Evolutionary conservation across 2,797 vertebrate genomes (phyloP).

Genomic region (Orestias chungarensis): DNA sequence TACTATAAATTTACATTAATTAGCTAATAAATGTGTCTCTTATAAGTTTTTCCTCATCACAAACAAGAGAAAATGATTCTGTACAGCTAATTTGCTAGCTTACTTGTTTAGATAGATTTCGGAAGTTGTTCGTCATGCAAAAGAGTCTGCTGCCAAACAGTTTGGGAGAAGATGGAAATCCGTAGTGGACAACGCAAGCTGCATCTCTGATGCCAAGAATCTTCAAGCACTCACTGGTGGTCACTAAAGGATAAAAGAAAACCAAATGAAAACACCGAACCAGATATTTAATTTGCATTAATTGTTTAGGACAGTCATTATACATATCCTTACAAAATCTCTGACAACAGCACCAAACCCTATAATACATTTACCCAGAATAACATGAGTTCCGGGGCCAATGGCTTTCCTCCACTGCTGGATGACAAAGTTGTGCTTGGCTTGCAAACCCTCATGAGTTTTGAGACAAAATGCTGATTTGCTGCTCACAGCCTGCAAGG

Average conservation of each 20-base stretch:
- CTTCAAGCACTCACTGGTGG: constrained; percentile 83
- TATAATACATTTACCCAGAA: constrained; percentile 81
- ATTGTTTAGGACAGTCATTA: neutral
- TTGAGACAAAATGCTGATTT: constrained; percentile 85
- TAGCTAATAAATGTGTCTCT: neutral
- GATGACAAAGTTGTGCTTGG: constrained; percentile 73
- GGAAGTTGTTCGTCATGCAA: constrained; percentile 85
- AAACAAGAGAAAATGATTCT: neutral
- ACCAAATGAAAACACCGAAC: neutral
- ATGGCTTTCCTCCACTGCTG: constrained; percentile 86
- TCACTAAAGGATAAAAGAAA: constrained; percentile 74
- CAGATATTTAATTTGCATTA: neutral
- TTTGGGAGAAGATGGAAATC: constrained; percentile 83
- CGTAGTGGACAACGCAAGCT: constrained; percentile 88
- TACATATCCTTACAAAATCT: neutral
- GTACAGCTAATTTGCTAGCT: neutral
- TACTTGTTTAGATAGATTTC: constrained; percentile 78
- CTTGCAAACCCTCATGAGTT: constrained; percentile 75
- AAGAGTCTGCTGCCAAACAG: constrained; percentile 84
- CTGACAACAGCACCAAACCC: neutral
- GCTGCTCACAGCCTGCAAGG: constrained; percentile 83
- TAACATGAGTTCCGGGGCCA: constrained; percentile 76
- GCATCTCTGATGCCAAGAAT: constrained; percentile 86
- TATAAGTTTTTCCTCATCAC: neutral
- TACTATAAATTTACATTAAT: neutral